Base-by-base conservation (phyloP, 2,797 vertebrate genomes). In the Delichon dasypus region DNA sequence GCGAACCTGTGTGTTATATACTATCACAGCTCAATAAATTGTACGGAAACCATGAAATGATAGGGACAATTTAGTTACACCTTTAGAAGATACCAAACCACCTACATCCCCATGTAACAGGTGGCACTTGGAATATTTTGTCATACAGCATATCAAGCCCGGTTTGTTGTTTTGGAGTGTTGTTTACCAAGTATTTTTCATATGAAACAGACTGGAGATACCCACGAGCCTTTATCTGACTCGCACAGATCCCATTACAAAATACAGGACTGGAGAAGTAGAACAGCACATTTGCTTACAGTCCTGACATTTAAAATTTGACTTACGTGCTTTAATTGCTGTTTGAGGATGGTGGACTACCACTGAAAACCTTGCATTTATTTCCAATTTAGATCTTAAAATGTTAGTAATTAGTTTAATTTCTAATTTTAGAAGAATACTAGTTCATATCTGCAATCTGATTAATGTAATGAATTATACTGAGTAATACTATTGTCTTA, bases 81-180 rank as follows among this genome's bases (percentile, higher is more conserved):
- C 58, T 76, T n/a, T 62, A 21, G 44, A 70, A 92, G 34, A 36
- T 66, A 23, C 27, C 18, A 53, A 45, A 40, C 22, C 11, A 61
- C 10, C n/a, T 65, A 29, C 17, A 80, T 34, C 2, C 22, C 4
- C 25, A 26, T 42, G n/a, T 38, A 79, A 50, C 0, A 75, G 60
- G 27, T 55, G 44, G 16, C 27, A 48, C 11, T 21, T 4, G 23
- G 26, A 91, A 47, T 73, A 60, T 74, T 77, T 54, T 66, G 7
- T 65, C 23, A 48, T 32, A 45, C 8, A 47, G 6, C 32, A 9
- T 47, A 30, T 45, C 34, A 48, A 38, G 10, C 13, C n/a, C 19
- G 2, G 5, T 38, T 76, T n/a, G 4, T 30, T 64, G 11, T 6
- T 55, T 71, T 84, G 16, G 7, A 2, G 1, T 0, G 2, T 9